phyloP scores from a whole-genome alignment of 2,888 invertebrate species.

The Desoria tigrina region DNA sequence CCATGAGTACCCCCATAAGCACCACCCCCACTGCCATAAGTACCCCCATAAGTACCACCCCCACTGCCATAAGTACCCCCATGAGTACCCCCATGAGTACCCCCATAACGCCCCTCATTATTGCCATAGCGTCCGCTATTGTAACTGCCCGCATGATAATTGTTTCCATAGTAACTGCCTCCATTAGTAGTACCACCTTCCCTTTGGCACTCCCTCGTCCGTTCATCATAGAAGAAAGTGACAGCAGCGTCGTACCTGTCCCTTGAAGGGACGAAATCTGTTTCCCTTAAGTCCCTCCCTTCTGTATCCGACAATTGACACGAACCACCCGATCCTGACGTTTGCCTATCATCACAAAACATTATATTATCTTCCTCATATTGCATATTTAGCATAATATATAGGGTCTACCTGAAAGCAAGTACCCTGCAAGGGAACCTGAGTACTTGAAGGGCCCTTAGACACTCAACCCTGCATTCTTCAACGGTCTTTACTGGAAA shows the following conservation, averaged over 20 bases:
- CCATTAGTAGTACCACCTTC: no score
- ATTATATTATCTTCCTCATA: no score
- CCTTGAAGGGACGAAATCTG: conserved; percentile 41
- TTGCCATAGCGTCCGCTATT: background rate
- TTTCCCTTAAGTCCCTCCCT: conserved; percentile 27
- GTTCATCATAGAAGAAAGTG: conserved; percentile 36
- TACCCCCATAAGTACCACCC: conserved; percentile 7
- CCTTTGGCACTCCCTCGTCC: no score
- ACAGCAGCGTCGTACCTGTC: conserved; percentile 45
- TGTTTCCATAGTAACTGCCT: background rate
- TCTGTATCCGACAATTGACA: conserved; percentile 41
- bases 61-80: conserved; percentile 6
- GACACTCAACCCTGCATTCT: no score
- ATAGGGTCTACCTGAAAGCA: no score
- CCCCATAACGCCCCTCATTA: conserved; percentile 11
- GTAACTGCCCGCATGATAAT: conserved; percentile 6
- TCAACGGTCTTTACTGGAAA: no score
- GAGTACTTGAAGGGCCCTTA: no score
- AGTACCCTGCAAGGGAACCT: no score
- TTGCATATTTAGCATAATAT: no score
- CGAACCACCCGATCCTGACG: no score
- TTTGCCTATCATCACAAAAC: no score
- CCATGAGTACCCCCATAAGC: background rate
- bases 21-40: background rate
- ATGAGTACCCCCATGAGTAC: no score